phyloP scores from a whole-genome alignment of 2,888 invertebrate species.

The Syrista parreyssii region DNA sequence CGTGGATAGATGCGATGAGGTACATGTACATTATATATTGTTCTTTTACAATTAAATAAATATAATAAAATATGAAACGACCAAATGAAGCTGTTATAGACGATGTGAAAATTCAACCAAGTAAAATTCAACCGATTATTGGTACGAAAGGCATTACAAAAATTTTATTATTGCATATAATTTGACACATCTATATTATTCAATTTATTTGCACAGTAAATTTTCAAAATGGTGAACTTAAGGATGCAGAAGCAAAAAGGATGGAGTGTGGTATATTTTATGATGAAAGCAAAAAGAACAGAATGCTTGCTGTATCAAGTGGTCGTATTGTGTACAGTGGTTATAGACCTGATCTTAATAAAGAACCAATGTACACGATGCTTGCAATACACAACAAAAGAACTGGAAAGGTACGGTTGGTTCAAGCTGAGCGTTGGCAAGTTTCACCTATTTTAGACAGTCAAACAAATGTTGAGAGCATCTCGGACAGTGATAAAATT shows the following conservation, averaged over 20 bases:
- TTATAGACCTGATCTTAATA: slow-evolving; percentile 47
- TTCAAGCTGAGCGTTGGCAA: slow-evolving; percentile 59
- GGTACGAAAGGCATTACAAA: slow-evolving; percentile 35
- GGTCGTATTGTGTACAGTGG: slow-evolving; percentile 58
- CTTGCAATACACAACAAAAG: slow-evolving; percentile 55
- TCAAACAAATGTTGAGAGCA: slow-evolving; percentile 21
- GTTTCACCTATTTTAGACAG: slow-evolving; percentile 53
- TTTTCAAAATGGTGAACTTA: slow-evolving; percentile 58
- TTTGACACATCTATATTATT: background rate
- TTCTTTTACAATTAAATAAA: background rate
- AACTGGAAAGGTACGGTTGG: slow-evolving; percentile 56
- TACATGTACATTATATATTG: background rate
- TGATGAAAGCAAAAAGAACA: slow-evolving; percentile 44
- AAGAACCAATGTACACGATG: slow-evolving; percentile 54
- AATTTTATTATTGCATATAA: background rate
- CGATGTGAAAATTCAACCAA: slow-evolving; percentile 48
- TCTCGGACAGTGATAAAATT: slow-evolving; percentile 32
- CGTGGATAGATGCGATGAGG: background rate
- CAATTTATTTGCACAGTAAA: slow-evolving; percentile 43
- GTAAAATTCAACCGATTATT: slow-evolving; percentile 56
- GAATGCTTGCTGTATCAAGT: slow-evolving; percentile 53
- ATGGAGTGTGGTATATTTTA: slow-evolving; percentile 54
- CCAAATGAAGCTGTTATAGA: slow-evolving; percentile 49
- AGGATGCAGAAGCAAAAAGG: slow-evolving; percentile 50
- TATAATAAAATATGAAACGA: slow-evolving; percentile 37